Evolutionary conservation across 35 echinoderm and acorn worm species (phyloP), one percentile per base, ranked within the genome.

Genomic region (Ophioderma brevispina): DNA sequence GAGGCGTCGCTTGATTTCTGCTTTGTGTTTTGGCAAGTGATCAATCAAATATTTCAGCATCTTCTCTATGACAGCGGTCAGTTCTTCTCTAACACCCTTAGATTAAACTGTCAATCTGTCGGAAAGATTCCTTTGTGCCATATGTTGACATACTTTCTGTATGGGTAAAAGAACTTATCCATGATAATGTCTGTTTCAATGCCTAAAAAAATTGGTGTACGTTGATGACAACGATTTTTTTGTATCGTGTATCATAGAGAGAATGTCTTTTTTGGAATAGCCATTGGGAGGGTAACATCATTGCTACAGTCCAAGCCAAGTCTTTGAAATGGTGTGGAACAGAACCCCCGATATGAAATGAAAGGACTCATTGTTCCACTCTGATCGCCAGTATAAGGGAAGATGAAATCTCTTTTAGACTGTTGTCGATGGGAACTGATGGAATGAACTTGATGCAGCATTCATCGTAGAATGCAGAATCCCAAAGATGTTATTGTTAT

Each of bases 291-390:
- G 83, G 83, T 33, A 85, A 55, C 19, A 84, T 6, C 83, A 36
- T 64, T 18, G 31, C 43, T 18, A 85, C 83, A 32, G 83, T 64
- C 83, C 83, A 85, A 18, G 63, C 83, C 36, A 85, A 46, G 23
- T 64, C 52, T 35, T 37, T 28, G n/a, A 64, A 85, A 35, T 1
- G 63, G 1, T 63, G 5, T 33, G 83, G 52, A 52, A 85, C 35
- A 43, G 83, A 33, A n/a, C 25, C 83, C 83, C 35, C 36, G n/a
- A 64, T 85, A 85, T 36, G 83, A 37, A 64, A 85, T 75, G 83
- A 85, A 85, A 32, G 81, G 10, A 52, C 23, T 1, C 40, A 32
- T 8, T 2, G 2, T 25, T 15, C 4, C 15, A 18, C 15, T 6
- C 0, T 84, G 30, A 17, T 49, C 41, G 34, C 33, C 25, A 35